Evolutionary conservation across 2,797 vertebrate genomes (phyloP), one percentile per base, ranked within the genome.

Genomic region (Apogon talboti): DNA sequence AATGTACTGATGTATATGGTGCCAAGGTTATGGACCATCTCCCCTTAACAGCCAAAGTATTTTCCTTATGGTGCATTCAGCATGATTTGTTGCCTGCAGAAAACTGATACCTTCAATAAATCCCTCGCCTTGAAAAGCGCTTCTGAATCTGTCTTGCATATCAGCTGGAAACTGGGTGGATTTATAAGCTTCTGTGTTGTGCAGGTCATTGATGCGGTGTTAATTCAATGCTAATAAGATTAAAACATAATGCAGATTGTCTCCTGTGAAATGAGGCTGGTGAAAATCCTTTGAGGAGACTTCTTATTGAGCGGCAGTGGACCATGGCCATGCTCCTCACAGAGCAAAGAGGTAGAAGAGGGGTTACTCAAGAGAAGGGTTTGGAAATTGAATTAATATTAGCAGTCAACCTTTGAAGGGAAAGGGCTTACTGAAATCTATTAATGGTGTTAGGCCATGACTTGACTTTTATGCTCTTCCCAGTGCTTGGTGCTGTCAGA

Each of bases 401-500:
- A 82, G 55, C 51, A 83, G 82, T 85, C 74, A 87, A 86, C 82
- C 76, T 86, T 76, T 86, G 62, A 81, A 78, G 60, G 68, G 43
- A 72, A 64, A 77, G 57, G 80, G 84, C 83, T 91, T 83, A 91
- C 66, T 61, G 63, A 83, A 85, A 87, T 89, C 82, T 89, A 88
- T 84, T 89, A 89, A 85, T 83, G 82, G 70, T 81, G 81, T 91
- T 90, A 86, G 83, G 83, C 78, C 80, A 86, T 82, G 80, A 78
- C 76, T 88, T 84, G 86, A 89, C 81, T 87, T 82, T 74, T 81
- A 78, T 79, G 81, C 82, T 89, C 71, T 72, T 81, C 55, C 53
- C 51, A 66, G 65, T 70, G 79, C 61, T 78, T 50, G 72, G 72
- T 16, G 75, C 81, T 78, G 81, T 87, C 76, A 87, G 68, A 81